Conservation (phyloP, 2,888 invertebrate genomes). For the Catocala fraxini region DNA sequence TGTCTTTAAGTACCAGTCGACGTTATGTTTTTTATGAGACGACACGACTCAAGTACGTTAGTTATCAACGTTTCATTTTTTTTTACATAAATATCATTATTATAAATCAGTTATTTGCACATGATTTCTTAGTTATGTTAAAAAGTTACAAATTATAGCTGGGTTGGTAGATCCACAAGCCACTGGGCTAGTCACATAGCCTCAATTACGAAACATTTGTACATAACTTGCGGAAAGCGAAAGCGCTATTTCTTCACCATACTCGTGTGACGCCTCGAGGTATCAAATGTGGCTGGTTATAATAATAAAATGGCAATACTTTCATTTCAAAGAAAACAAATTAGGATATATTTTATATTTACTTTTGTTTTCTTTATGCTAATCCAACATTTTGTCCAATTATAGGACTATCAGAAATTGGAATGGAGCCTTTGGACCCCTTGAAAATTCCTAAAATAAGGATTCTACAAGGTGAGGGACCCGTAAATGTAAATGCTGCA, state of each 20-base stretch:
- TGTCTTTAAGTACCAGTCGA: too few relatives aligned
- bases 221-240: conserved; percentile 85
- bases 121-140: conserved; percentile 25
- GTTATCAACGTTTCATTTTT: too few relatives aligned
- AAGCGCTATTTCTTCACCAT: conserved; percentile 84
- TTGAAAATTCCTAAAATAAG: conserved; percentile 89
- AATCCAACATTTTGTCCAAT: conserved; percentile 17
- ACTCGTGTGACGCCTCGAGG: conserved; percentile 63
- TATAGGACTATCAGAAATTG: conserved; percentile 86
- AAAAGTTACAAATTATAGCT: conserved; percentile 33
- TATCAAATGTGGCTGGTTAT: conserved; percentile 48
- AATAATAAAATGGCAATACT: conserved; percentile 21
- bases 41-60: too few relatives aligned
- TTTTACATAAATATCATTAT: too few relatives aligned
- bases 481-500: conserved; percentile 90
- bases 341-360: too few relatives aligned
- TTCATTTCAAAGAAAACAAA: conserved; percentile 5
- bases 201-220: conserved; percentile 83
- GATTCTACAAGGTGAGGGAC: conserved; percentile 90
- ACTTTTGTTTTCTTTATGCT: neutral
- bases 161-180: conserved; percentile 65
- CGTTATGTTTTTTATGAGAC: too few relatives aligned
- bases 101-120: neutral
- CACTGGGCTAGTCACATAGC: conserved; percentile 77
- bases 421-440: conserved; percentile 90